phyloP scores from a whole-genome alignment of 2,888 invertebrate genomes.

The Ophioninae sp. region DNA sequence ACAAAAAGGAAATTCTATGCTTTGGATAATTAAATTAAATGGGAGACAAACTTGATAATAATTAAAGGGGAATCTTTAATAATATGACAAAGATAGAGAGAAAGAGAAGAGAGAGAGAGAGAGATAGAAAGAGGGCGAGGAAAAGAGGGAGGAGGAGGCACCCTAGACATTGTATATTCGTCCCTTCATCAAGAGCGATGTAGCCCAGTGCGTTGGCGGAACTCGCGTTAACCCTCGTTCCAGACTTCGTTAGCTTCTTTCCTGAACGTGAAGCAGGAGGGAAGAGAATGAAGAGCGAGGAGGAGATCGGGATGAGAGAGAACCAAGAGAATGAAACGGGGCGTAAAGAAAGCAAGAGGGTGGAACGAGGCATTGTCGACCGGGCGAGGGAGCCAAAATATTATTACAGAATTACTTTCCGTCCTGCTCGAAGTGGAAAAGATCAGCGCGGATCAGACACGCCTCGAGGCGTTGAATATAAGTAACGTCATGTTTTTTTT shows the following conservation, averaged over 20 bases:
- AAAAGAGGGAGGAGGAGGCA: not conserved
- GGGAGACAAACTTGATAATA: not conserved
- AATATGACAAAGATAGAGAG: too few relatives aligned
- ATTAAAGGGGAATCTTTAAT: not conserved
- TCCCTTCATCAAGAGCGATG: conserved; percentile 48
- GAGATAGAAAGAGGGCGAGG: not conserved
- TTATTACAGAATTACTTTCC: conserved; percentile 51
- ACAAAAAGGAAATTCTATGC: too few relatives aligned
- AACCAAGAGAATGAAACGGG: not conserved
- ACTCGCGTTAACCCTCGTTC: conserved; percentile 33
- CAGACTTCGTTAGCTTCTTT: conserved; percentile 53
- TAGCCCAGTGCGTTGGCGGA: conserved; percentile 40
- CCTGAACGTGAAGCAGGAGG: conserved; percentile 35
- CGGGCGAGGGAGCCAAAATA: conserved; percentile 27
- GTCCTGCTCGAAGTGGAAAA: conserved; percentile 31
- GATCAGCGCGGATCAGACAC: conserved; percentile 15
- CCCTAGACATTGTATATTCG: conserved; percentile 40
- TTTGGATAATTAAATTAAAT: too few relatives aligned
- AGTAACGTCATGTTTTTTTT: conserved; percentile 21
- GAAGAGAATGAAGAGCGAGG: not conserved
- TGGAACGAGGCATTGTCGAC: not conserved
- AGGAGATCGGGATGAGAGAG: not conserved
- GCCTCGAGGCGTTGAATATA: conserved; percentile 29
- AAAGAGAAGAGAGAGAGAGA: too few relatives aligned
- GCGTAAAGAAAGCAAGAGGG: not conserved